phyloP scores from a whole-genome alignment of 2,797 vertebrate species.

The Sebastes alutus region DNA sequence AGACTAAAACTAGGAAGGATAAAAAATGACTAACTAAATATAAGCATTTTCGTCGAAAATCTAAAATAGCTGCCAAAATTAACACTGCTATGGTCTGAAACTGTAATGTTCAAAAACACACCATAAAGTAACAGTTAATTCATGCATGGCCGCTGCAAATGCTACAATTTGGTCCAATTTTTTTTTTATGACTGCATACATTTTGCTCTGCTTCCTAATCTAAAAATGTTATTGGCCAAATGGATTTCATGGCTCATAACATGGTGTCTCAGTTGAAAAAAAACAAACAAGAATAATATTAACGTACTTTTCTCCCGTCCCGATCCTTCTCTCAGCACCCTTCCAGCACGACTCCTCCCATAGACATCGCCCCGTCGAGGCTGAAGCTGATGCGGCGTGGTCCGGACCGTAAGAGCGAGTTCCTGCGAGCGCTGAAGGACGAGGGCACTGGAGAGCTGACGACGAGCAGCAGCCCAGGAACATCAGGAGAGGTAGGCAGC shows the following conservation, averaged over 20 bases:
- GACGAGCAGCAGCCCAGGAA: conserved; percentile 92
- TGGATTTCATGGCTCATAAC: background rate
- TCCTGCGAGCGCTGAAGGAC: conserved; percentile 95
- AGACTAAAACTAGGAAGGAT: no score
- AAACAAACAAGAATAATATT: background rate
- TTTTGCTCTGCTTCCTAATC: background rate
- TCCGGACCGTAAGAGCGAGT: conserved; percentile 97
- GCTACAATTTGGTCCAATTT: no score
- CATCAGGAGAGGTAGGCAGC: conserved; percentile 89
- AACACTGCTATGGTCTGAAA: background rate
- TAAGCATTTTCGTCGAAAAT: no score
- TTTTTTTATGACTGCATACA: background rate
- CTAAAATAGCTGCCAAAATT: no score
- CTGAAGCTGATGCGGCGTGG: conserved; percentile 96
- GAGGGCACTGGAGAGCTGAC: conserved; percentile 92
- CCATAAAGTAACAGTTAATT: background rate
- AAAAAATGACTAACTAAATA: no score
- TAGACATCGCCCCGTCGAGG: conserved; percentile 94
- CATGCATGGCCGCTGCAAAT: no score
- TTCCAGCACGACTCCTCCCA: conserved; percentile 96
- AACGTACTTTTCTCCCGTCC: background rate
- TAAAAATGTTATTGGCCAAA: background rate
- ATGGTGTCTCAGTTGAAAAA: background rate
- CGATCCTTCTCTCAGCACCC: conserved; percentile 82
- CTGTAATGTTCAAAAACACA: background rate